Percentiles rank a stretch among this genome's conserved stretches.
These are phyloP conservation scores for Yoshiicerus persimilis DNA, from an alignment of 1,140 invertebrate species.

Conservation along the genomic window DNA sequence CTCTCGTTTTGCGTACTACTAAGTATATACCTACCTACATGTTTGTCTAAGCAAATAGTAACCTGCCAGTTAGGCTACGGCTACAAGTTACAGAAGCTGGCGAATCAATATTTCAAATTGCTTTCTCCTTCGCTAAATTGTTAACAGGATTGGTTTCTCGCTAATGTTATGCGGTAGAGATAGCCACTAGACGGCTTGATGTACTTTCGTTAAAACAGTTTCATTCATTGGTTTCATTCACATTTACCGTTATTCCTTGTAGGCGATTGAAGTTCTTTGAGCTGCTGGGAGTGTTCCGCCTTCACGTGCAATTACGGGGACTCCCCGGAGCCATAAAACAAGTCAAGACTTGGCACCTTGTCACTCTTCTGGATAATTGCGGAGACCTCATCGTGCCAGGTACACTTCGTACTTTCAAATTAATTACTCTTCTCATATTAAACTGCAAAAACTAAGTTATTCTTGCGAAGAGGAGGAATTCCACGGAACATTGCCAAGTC, in stretches of 20 bases:
- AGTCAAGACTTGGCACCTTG: conserved; percentile 29
- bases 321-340: background rate
- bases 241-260: background rate
- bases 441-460: no score
- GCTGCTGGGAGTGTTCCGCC: conserved; percentile 28
- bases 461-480: no score
- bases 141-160: background rate
- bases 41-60: no score
- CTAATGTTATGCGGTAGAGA: background rate
- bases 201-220: no score
- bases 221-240: background rate
- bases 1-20: background rate
- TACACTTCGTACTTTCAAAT: background rate
- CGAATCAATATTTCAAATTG: background rate
- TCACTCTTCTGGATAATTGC: conserved; percentile 19
- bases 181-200: background rate
- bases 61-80: no score
- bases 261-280: conserved; percentile 37
- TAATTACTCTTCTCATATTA: background rate
- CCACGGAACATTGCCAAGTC: no score
- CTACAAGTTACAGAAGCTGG: no score
- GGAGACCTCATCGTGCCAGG: conserved; percentile 35
- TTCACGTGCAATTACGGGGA: conserved; percentile 35
- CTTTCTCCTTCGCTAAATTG: background rate
- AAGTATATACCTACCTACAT: no score